Base-by-base conservation (phyloP, 2,888 invertebrate species). In the Cephonodes hylas region DNA sequence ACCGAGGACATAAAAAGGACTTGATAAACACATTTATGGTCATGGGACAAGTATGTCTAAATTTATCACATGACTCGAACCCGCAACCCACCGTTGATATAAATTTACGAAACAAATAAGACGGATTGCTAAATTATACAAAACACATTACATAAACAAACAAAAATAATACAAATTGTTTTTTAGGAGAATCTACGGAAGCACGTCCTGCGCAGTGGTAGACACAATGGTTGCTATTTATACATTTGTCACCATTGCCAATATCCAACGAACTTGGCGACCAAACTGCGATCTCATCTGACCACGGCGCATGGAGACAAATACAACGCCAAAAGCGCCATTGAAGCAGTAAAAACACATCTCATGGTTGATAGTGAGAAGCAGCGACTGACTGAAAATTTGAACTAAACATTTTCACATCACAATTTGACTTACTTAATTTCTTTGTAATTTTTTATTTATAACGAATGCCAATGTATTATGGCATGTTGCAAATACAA, bases 161-260 rank as follows among this genome's bases (percentile, higher is more conserved):
- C n/a, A n/a, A n/a, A n/a, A n/a, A n/a, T n/a, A n/a, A n/a, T n/a
- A n/a, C n/a, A n/a, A n/a, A n/a, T n/a, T 25, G 20, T 63, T 72
- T 84, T 86, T 20, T 85, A 96, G 95, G 98, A 97, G 82, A 98
- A 98, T 83, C 93, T 98, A 10, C 94, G 98, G 3, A 97, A 98
- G 77, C 98, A 98, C 86, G 95, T 97, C 1, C 87, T 97, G 0
- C 95, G 94, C 38, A 96, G 96, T 8, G 95, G 94, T 61, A 95
- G 96, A 59, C 98, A 98, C 87, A 94, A 94, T 0, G 97, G 96
- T 0, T 94, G 95, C 76, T 94, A 89, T 63, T 93, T 98, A 45
- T 98, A 98, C 85, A 94, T 95, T 64, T 98, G 98, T 80, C 92
- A 93, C 60, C 89, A 93, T 58, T 97, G 97, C 80, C 72, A 74